phyloP scores from a whole-genome alignment of 2,113 vertebrate species.

The Phainopepla nitens region DNA sequence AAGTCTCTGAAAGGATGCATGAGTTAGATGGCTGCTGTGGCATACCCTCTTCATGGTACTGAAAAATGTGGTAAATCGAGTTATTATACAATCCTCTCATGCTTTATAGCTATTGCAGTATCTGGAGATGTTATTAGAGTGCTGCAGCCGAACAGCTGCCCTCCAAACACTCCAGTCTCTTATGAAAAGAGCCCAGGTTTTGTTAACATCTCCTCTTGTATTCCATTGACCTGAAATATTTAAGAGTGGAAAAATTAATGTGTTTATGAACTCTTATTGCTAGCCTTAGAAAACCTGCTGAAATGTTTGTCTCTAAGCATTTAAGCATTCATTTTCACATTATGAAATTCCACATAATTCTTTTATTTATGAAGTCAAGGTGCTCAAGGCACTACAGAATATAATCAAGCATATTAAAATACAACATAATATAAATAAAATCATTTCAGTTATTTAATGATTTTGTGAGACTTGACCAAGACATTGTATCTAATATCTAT shows the following conservation, averaged over 20 bases:
- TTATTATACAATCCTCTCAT: not conserved
- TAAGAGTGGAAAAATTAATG: not conserved
- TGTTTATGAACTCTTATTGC: not conserved
- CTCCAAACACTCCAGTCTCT: not conserved
- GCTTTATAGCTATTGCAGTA: not conserved
- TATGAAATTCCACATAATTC: not conserved
- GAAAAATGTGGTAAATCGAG: not conserved
- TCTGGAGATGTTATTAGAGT: not conserved
- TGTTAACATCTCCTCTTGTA: not conserved
- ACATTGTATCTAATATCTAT: not conserved
- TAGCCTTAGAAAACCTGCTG: not conserved
- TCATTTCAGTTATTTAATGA: not conserved
- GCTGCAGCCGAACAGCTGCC: not conserved
- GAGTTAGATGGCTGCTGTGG: not conserved
- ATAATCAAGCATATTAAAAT: conserved; percentile 27
- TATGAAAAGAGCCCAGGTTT: not conserved
- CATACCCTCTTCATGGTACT: not conserved
- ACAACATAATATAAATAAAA: conserved; percentile 18
- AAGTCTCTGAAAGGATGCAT: not conserved
- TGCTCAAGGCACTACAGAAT: not conserved
- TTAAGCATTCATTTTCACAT: conserved; percentile 39
- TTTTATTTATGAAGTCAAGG: conserved; percentile 42
- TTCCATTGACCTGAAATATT: not conserved
- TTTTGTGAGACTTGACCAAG: not conserved
- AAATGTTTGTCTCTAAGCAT: conserved; percentile 14